phyloP scores from a whole-genome alignment of 1,140 invertebrate genomes.

The Liolophura sinensis region DNA sequence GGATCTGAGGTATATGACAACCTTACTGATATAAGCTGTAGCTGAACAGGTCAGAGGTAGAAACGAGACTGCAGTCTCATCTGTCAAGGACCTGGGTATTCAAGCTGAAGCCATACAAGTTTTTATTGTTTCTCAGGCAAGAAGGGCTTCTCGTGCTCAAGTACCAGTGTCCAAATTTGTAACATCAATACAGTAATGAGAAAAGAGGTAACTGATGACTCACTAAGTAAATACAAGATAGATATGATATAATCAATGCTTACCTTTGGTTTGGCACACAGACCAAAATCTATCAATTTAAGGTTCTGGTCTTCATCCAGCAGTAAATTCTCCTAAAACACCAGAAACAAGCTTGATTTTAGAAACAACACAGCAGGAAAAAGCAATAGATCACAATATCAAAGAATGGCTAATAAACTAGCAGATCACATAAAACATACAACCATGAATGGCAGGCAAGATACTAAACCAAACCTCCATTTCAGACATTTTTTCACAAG shows the following conservation, averaged over 20 bases:
- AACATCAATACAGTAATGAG: too few species aligned
- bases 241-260: slow-evolving; percentile 2
- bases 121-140: too few species aligned
- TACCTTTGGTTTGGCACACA: slow-evolving; percentile 78
- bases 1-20: too few species aligned
- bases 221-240: too few species aligned
- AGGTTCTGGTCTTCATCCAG: slow-evolving; percentile 76
- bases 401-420: neutral
- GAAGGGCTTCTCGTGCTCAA: too few species aligned
- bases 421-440: neutral
- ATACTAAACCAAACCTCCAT: neutral
- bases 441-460: neutral
- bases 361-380: slow-evolving; percentile 3
- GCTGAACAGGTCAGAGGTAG: too few species aligned
- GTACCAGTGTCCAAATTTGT: too few species aligned
- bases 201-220: too few species aligned
- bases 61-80: too few species aligned
- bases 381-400: neutral
- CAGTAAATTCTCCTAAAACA: slow-evolving; percentile 77
- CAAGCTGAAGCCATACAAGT: too few species aligned
- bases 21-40: too few species aligned
- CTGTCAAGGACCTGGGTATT: too few species aligned
- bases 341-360: slow-evolving; percentile 20
- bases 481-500: neutral
- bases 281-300: slow-evolving; percentile 88